Base-by-base conservation (phyloP, 2,797 vertebrate species). In the Bryconaethiops microstoma region DNA sequence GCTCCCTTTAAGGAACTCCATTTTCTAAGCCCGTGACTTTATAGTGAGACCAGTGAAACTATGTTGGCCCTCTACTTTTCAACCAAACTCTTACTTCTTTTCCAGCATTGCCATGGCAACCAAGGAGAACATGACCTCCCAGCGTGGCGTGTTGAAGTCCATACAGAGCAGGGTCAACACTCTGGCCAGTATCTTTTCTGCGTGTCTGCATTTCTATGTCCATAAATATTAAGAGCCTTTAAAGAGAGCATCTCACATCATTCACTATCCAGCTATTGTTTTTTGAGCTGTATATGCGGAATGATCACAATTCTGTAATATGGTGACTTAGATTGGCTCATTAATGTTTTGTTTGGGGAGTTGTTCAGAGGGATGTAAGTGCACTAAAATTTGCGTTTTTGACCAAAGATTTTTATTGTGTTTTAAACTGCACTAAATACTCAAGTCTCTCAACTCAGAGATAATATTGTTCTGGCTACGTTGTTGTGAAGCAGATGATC, bases 111-210 rank as follows among this genome's bases (percentile, higher is more conserved):
- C 98, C 87, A 99, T 99, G 98, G 96, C 97, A 84, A 99, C 98
- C 84, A 99, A 99, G 95, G 98, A 99, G 95, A 99, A 99, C 90
- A 97, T 99, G 96, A 98, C 98, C 85, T 99, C 96, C 2, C 98
- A 99, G 86, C 94, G 97, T 87, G 96, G 97, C 78, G 78, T 98
- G 86, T 88, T 99, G 90, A 99, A 99, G 90, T 97, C 98, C 81
- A 97, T 99, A 94, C 98, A 99, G 85, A 96, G 97, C 95, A 95
- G 94, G 88, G 96, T 99, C 94, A 99, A 99, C 92, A 97, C 97
- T 64, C 93, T 99, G 95, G 97, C 98, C 89, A 99, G 19, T 59
- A 12, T 77, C 9, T 1, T 55, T 21, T 72, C 23, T 78, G 25
- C 1, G 7, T 39, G 6, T 62, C 23, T 63, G 19, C 72, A 35